These are phyloP conservation scores for Bovichtus diacanthus DNA, from an alignment of 2,797 vertebrate genomes.

Conservation along the genomic window DNA sequence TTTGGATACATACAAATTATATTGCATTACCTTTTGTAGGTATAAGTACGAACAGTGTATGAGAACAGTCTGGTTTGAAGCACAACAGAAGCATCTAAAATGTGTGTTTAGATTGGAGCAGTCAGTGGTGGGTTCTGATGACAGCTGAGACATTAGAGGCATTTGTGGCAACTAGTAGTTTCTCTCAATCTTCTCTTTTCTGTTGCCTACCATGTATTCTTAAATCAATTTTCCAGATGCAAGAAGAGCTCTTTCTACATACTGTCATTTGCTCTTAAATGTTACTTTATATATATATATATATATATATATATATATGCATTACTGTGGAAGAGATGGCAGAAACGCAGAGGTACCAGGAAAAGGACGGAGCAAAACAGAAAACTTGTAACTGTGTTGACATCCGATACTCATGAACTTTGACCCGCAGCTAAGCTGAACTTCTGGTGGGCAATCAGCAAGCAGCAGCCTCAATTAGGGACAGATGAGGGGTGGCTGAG, in stretches of 20 bases:
- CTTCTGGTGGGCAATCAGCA: slow-evolving; percentile 64
- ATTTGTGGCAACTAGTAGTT: background rate
- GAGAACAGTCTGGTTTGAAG: background rate
- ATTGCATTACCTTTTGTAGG: no score
- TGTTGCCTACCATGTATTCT: background rate
- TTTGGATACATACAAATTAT: no score
- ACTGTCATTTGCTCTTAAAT: background rate
- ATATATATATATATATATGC: no score
- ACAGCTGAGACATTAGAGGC: background rate
- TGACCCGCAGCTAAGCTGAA: slow-evolving; percentile 64
- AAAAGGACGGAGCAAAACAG: background rate
- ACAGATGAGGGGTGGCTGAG: slow-evolving; percentile 30
- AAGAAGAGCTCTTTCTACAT: background rate
- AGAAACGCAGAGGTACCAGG: background rate
- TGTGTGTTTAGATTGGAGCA: no score
- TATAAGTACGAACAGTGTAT: no score
- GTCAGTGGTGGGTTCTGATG: no score
- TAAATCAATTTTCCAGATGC: slow-evolving; percentile 5
- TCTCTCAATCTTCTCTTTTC: background rate
- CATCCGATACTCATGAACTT: slow-evolving; percentile 57
- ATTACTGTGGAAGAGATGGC: background rate
- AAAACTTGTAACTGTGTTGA: slow-evolving; percentile 27
- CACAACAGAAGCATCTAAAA: background rate
- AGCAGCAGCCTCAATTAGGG: slow-evolving; percentile 54
- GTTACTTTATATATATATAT: background rate